These are phyloP conservation scores for Phenganax stokvisi DNA, from an alignment of 92 coral and sea anemone species.

Conservation along the genomic window DNA sequence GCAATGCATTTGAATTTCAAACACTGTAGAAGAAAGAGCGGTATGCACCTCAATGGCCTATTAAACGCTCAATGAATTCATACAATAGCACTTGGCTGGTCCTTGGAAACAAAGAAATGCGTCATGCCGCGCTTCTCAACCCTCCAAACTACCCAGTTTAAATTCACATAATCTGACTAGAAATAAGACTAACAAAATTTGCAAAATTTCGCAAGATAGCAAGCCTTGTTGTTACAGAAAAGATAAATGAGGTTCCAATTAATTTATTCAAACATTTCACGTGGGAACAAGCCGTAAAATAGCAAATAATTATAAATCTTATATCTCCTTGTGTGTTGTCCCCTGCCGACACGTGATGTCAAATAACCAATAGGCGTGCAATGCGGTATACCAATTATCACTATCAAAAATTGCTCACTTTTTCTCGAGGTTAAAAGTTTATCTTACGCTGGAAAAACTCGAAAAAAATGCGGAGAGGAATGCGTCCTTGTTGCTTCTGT, in stretches of 20 bases:
- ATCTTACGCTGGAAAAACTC: conserved; percentile 9
- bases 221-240: conserved; percentile 1
- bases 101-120: conserved; percentile 8
- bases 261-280: conserved; percentile 18
- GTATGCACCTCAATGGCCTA: conserved; percentile 10
- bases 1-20: conserved; percentile 8
- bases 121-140: conserved; percentile 1
- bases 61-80: conserved; percentile 35
- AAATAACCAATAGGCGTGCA: conserved; percentile 27
- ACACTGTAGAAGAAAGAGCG: conserved; percentile 1
- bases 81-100: conserved; percentile 26
- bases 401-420: conserved; percentile 3
- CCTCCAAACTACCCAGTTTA: not conserved
- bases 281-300: conserved; percentile 14
- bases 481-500: not conserved
- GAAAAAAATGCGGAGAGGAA: conserved; percentile 4
- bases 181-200: not conserved
- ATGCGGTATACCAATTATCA: conserved; percentile 11
- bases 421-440: conserved; percentile 36
- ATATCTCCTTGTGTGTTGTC: conserved; percentile 13
- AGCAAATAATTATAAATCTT: not conserved
- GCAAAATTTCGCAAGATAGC: not conserved
- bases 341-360: conserved; percentile 42
- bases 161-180: not conserved
- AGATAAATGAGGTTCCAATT: not conserved